A percentile compares a stretch with the other conserved stretches of the same genome.
phyloP scores from a whole-genome alignment of 1,140 invertebrate genomes.

The Samia ricini region DNA sequence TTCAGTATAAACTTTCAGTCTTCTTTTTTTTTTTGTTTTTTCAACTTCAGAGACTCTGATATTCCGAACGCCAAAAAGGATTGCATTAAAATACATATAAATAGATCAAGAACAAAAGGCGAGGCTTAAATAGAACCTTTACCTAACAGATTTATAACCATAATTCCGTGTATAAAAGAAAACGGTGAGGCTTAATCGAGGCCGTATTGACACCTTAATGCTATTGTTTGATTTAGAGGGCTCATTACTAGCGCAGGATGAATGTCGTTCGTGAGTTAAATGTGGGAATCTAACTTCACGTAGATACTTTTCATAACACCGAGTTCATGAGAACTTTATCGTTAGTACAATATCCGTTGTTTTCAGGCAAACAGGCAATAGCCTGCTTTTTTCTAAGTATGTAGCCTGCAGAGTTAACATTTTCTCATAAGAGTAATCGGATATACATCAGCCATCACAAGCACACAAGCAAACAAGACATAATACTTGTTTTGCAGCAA shows the following conservation, averaged over 20 bases:
- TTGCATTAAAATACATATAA: neutral
- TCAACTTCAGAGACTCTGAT: no score
- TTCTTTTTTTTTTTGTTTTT: no score
- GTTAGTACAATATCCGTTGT: neutral
- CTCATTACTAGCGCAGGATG: conserved; percentile 67
- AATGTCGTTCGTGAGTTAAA: conserved; percentile 56
- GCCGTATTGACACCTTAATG: conserved; percentile 74
- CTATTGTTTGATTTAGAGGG: conserved; percentile 75
- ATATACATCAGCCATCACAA: no score
- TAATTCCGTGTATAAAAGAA: conserved; percentile 70
- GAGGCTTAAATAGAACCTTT: conserved; percentile 35
- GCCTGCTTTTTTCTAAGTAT: no score
- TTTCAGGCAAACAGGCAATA: no score
- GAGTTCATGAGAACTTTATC: conserved; percentile 9
- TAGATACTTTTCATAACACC: conserved; percentile 58
- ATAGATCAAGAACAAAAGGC: conserved; percentile 31
- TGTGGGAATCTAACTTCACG: conserved; percentile 34
- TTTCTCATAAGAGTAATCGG: no score
- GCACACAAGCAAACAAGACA: no score
- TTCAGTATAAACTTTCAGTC: no score
- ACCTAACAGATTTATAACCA: conserved; percentile 62
- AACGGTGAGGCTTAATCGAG: conserved; percentile 71
- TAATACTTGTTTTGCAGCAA: no score
- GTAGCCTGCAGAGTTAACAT: no score
- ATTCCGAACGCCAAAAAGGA: neutral